Conservation (phyloP, 2,888 invertebrate species). For the Limnephilus auricula region DNA sequence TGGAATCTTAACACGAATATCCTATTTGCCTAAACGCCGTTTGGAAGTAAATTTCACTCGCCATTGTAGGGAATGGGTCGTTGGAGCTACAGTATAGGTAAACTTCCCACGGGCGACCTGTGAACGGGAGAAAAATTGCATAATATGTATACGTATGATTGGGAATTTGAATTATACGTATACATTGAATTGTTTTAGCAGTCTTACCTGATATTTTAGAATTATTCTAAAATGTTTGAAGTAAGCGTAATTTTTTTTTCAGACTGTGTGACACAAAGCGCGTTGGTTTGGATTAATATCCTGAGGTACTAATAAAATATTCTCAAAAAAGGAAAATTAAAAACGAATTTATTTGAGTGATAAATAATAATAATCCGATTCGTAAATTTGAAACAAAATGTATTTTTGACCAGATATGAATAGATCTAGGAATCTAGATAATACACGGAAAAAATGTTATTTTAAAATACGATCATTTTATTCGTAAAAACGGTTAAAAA, state of each 20-base stretch:
- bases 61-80: slow-evolving; percentile 32
- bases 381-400: too few relatives aligned
- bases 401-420: too few relatives aligned
- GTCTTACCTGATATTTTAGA: neutral
- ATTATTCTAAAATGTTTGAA: neutral
- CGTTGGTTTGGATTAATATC: neutral
- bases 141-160: too few relatives aligned
- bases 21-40: slow-evolving; percentile 62
- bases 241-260: neutral
- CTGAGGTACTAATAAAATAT: neutral
- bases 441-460: too few relatives aligned
- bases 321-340: too few relatives aligned
- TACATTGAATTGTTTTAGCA: neutral
- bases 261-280: neutral
- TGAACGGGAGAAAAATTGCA: neutral
- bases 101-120: slow-evolving; percentile 13
- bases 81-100: neutral
- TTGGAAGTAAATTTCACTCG: slow-evolving; percentile 26
- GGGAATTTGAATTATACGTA: slow-evolving; percentile 1
- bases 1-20: slow-evolving; percentile 60
- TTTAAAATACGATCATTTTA: too few relatives aligned
- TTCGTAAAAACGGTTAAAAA: too few relatives aligned
- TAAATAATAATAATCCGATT: too few relatives aligned
- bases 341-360: too few relatives aligned
- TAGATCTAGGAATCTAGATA: too few relatives aligned